phyloP scores from a whole-genome alignment of 2,888 invertebrate species.

The Diachrysia chrysitis region DNA sequence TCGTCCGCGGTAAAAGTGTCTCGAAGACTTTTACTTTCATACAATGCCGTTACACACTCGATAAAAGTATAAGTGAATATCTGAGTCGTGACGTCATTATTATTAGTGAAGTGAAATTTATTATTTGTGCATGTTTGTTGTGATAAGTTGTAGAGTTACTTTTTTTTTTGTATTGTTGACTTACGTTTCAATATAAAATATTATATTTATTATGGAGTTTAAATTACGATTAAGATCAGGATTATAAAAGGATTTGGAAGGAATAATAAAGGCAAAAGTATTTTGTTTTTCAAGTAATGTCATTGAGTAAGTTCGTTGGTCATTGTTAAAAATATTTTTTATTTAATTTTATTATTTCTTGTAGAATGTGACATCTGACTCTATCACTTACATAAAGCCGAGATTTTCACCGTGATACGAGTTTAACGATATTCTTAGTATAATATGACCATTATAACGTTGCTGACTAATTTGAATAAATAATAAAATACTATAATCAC shows the following conservation, averaged over 20 bases:
- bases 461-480: slow-evolving; percentile 20
- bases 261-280: too few relatives aligned
- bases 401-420: neutral
- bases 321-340: too few relatives aligned
- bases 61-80: slow-evolving; percentile 43
- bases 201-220: too few relatives aligned
- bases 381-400: neutral
- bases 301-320: too few relatives aligned
- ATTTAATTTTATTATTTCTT: neutral
- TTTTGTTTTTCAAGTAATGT: too few relatives aligned
- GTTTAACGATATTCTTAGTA: neutral
- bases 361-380: slow-evolving; percentile 1
- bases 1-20: slow-evolving; percentile 62
- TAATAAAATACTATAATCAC: slow-evolving; percentile 12
- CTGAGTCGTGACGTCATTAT: slow-evolving; percentile 9
- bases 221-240: neutral
- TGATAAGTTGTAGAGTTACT: neutral
- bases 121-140: slow-evolving; percentile 3
- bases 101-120: slow-evolving; percentile 16
- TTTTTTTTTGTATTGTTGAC: neutral
- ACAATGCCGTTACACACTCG: slow-evolving; percentile 38
- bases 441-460: slow-evolving; percentile 1
- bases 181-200: neutral
- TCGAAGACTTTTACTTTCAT: slow-evolving; percentile 70
- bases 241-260: neutral